These are phyloP conservation scores for Teinopalpus imperialis DNA, from an alignment of 2,888 invertebrate species.

Conservation along the genomic window DNA sequence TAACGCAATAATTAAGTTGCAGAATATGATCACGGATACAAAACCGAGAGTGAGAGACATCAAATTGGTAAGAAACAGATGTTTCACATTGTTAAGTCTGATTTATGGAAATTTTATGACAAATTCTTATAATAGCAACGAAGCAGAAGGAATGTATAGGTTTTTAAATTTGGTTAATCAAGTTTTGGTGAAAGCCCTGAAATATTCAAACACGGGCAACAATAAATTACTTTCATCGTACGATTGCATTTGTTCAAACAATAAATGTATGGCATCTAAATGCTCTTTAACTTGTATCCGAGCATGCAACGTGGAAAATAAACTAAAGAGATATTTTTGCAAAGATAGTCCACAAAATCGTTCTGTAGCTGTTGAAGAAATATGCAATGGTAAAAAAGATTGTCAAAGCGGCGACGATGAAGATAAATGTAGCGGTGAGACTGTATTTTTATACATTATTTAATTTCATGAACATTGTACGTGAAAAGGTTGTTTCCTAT, in stretches of 20 bases:
- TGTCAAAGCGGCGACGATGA: slow-evolving; percentile 62
- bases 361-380: slow-evolving; percentile 41
- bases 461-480: too few species aligned
- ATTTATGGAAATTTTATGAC: slow-evolving; percentile 46
- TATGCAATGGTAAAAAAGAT: slow-evolving; percentile 55
- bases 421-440: slow-evolving; percentile 45
- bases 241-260: slow-evolving; percentile 51
- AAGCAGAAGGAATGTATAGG: slow-evolving; percentile 43
- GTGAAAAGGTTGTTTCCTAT: too few species aligned
- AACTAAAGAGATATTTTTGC: slow-evolving; percentile 51
- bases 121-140: slow-evolving; percentile 29
- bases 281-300: slow-evolving; percentile 51
- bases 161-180: slow-evolving; percentile 48
- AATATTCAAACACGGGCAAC: slow-evolving; percentile 56
- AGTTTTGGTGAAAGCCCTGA: slow-evolving; percentile 53
- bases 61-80: slow-evolving; percentile 43
- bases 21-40: slow-evolving; percentile 3
- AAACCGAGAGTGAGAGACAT: slow-evolving; percentile 36
- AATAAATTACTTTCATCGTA: slow-evolving; percentile 41
- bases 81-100: slow-evolving; percentile 40
- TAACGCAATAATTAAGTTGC: slow-evolving; percentile 11
- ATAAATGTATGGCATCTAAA: slow-evolving; percentile 42
- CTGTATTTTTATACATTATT: not conserved
- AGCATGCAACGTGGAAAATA: slow-evolving; percentile 49
- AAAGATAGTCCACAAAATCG: slow-evolving; percentile 31